Evolutionary conservation across 2,888 invertebrate genomes (phyloP), one percentile per base, ranked within the genome.

Genomic region (Deilephila porcellus): DNA sequence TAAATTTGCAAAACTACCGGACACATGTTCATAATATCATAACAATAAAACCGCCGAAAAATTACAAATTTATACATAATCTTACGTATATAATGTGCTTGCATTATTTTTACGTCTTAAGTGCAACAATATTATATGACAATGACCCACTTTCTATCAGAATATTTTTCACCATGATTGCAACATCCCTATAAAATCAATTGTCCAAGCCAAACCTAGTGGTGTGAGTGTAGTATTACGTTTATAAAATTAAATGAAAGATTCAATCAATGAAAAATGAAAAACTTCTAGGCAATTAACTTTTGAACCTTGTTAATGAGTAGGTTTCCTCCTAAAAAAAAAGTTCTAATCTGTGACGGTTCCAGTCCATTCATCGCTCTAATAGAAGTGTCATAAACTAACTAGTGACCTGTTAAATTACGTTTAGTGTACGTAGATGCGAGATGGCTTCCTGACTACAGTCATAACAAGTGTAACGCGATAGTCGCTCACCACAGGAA

Each of bases 331-430:
- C n/a, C 1, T 19, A 79, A 86, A 90, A 89, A 90, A 87, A 86
- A 78, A 76, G 77, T 80, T 82, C 76, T 80, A 83, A 88, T 85
- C 83, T 79, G 82, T 81, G 75, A 81, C 82, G 80, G 87, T 88
- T 88, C 82, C 85, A 86, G 81, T 87, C 83, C 81, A 76, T 78
- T 82, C 81, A 78, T 76, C 80, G 80, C 78, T 81, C 83, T 78
- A 82, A 75, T 77, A 81, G 80, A 83, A 82, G 76, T 84, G 84
- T 83, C 83, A 84, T 83, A 87, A 85, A 85, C 86, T 81, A 86
- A 78, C 85, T 82, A 85, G 79, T 90, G 88, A 89, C 88, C 90
- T 90, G 88, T 88, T 87, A 91, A 92, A 92, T 91, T 90, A 75
- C 74, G 75, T 80, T 81, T 76, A 77, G 77, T 73, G 73, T 64